These are phyloP conservation scores for Pegoplata infirma DNA, from an alignment of 2,888 invertebrate species.

Conservation along the genomic window DNA sequence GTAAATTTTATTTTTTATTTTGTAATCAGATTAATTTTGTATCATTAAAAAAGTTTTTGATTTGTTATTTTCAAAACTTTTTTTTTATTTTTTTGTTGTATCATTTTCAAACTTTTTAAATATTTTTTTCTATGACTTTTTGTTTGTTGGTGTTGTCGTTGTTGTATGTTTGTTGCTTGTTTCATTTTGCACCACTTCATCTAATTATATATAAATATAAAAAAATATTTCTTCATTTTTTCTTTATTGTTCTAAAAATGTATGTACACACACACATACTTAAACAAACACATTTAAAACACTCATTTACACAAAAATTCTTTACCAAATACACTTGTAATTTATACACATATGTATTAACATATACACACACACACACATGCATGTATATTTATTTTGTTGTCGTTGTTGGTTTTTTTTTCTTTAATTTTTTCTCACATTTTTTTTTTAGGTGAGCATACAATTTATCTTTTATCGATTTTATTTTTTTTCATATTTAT, in stretches of 20 bases:
- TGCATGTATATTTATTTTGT: constrained; percentile 25
- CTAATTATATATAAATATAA: constrained; percentile 56
- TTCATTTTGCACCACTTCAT: constrained; percentile 46
- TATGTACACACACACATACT: not conserved
- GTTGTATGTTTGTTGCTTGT: constrained; percentile 18
- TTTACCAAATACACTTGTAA: constrained; percentile 2
- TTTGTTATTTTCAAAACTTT: not conserved
- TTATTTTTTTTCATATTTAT: constrained; percentile 29
- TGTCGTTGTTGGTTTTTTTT: constrained; percentile 40
- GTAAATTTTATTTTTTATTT: not conserved
- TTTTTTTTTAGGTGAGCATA: constrained; percentile 58
- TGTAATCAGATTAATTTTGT: not conserved
- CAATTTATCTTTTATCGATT: constrained; percentile 61
- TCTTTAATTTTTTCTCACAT: constrained; percentile 46
- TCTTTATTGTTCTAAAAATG: constrained; percentile 40
- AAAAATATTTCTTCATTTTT: constrained; percentile 22
- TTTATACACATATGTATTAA: no score
- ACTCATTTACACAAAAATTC: not conserved
- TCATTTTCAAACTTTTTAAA: constrained; percentile 11
- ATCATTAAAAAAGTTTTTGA: not conserved
- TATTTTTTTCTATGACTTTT: constrained; percentile 28
- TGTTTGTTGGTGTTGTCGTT: constrained; percentile 26
- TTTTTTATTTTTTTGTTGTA: not conserved
- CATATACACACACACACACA: no score
- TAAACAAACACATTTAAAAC: not conserved